Evolutionary conservation across 2,888 invertebrate genomes (phyloP), one percentile per base, ranked within the genome.

Genomic region (Lottia scabra): DNA sequence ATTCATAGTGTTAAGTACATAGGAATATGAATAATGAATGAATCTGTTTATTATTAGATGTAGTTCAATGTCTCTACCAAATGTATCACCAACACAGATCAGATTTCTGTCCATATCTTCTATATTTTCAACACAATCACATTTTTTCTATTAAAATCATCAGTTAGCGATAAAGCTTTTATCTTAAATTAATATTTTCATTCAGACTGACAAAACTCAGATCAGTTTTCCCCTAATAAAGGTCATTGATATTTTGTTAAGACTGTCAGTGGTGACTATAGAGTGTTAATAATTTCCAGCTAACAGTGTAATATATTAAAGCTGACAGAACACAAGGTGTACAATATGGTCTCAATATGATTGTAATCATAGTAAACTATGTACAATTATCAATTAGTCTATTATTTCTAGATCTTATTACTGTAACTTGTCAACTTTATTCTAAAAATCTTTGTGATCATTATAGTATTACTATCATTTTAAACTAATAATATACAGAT

Each of bases 131-230:
- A 13, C 19, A 56, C 23, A 23, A 23, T 56, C 56, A 56, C 19
- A 23, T 19, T 56, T 56, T 56, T 56, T 56, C 19, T 56, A 56
- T 56, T 56, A 23, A 56, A 23, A 23, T 23, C 23, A 19, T 56
- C 56, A 56, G 19, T 23, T 56, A 19, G 19, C 19, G 56, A 56
- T 56, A 56, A 56, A 56, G 56, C 56, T 56, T 56, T 56, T 56
- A 56, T 56, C 56, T 56, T 56, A 23, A 56, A 56, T 23, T 23
- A 56, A 56, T 56, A 56, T 56, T 56, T 56, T 56, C 56, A 56
- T 56, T 56, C 19, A 12, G 56, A 10, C 56, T 56, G 56, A 12
- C 56, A 56, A 56, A 23, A 23, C 56, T 23, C 19, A 23, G 56
- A 19, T 56, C 23, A 23, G 19, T 56, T 56, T 56, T 56, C 56